phyloP scores from a whole-genome alignment of 2,113 vertebrate species.

The Xiphophorus couchianus region DNA sequence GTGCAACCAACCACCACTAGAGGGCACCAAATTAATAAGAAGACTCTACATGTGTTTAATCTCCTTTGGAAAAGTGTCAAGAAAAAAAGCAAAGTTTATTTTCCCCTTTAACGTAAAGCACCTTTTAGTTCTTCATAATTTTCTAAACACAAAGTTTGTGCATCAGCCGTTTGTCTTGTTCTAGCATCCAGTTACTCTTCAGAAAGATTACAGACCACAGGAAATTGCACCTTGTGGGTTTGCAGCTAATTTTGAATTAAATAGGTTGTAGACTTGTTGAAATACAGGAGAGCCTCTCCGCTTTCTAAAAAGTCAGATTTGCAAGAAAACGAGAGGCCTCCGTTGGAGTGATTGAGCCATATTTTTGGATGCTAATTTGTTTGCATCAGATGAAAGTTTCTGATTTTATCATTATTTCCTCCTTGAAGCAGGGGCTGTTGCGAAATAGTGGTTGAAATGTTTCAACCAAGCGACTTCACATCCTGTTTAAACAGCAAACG shows the following conservation, averaged over 20 bases:
- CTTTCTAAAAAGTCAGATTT: background rate
- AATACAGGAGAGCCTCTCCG: background rate
- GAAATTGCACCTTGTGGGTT: background rate
- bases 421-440: constrained; percentile 12
- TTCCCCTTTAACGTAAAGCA: background rate
- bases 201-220: no score
- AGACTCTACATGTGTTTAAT: background rate
- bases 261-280: background rate
- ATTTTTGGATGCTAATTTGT: background rate
- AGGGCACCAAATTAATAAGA: background rate
- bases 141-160: no score
- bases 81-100: background rate
- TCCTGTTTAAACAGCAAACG: constrained; percentile 45
- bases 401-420: constrained; percentile 44
- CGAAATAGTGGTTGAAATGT: constrained; percentile 37
- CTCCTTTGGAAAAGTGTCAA: background rate
- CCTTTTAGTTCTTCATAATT: no score
- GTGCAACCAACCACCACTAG: background rate
- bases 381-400: constrained; percentile 18
- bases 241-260: background rate
- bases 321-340: background rate
- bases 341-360: background rate
- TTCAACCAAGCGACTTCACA: constrained; percentile 46
- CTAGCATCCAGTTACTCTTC: no score
- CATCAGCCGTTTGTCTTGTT: no score